phyloP scores from a whole-genome alignment of 2,113 vertebrate species.

The Atractosteus spatula region DNA sequence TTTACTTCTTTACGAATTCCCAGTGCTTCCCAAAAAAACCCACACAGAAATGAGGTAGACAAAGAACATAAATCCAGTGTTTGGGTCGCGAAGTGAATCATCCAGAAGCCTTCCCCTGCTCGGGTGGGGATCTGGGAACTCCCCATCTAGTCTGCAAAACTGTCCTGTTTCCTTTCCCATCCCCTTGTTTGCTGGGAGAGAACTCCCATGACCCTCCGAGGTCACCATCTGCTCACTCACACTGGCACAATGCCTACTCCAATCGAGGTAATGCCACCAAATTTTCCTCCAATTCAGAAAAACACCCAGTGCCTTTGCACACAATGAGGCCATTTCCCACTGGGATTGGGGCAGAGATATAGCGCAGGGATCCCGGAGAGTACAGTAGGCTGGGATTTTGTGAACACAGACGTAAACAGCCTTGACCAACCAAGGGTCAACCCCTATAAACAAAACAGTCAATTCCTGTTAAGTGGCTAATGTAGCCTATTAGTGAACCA shows the following conservation, averaged over 20 bases:
- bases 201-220: conserved; percentile 69
- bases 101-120: conserved; percentile 33
- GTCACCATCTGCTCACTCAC: conserved; percentile 74
- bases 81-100: too few species aligned
- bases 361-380: conserved; percentile 55
- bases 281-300: conserved; percentile 64
- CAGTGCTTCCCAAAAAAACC: not conserved
- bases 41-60: too few species aligned
- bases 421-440: conserved; percentile 61
- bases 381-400: conserved; percentile 65
- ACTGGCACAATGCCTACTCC: conserved; percentile 69
- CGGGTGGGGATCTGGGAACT: conserved; percentile 56
- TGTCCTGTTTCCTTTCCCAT: conserved; percentile 65
- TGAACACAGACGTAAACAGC: conserved; percentile 64
- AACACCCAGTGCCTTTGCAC: conserved; percentile 52
- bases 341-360: conserved; percentile 61
- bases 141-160: conserved; percentile 61
- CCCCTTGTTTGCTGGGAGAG: conserved; percentile 52
- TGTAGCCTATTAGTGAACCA: conserved; percentile 14
- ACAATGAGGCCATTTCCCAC: conserved; percentile 62
- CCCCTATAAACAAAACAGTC: conserved; percentile 56
- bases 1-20: too few species aligned
- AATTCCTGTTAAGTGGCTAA: conserved; percentile 11
- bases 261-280: conserved; percentile 63
- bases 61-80: too few species aligned